These are phyloP conservation scores for Ibidorhyncha struthersii DNA, from an alignment of 2,113 vertebrate species.

Conservation along the genomic window DNA sequence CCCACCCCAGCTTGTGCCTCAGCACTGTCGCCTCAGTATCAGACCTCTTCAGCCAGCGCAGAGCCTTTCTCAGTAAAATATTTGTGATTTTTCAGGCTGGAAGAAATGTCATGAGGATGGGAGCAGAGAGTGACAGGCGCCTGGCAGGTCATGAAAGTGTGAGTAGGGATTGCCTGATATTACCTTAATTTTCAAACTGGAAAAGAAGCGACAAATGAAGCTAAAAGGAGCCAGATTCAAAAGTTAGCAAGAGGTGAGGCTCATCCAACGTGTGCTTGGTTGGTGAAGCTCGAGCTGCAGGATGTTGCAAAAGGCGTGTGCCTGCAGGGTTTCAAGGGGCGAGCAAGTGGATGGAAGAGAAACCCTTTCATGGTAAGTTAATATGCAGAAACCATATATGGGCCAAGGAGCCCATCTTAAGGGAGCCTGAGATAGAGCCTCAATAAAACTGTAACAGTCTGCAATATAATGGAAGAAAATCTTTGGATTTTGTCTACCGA, in stretches of 20 bases:
- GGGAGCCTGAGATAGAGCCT: not conserved
- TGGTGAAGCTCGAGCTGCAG: not conserved
- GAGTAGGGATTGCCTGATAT: not conserved
- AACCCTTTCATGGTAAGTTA: not conserved
- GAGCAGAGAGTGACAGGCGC: not conserved
- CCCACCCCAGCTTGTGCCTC: not conserved
- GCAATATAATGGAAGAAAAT: not conserved
- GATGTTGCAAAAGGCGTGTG: not conserved
- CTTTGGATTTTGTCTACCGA: not conserved
- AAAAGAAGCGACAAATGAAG: not conserved
- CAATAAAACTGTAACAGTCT: not conserved
- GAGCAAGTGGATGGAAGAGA: not conserved
- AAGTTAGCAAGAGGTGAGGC: not conserved
- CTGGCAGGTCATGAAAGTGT: not conserved
- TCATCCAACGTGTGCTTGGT: not conserved
- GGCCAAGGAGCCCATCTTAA: not conserved
- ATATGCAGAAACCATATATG: not conserved
- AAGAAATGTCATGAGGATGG: not conserved
- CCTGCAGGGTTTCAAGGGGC: not conserved
- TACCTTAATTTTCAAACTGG: not conserved
- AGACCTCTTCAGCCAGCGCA: not conserved
- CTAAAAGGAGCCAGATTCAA: not conserved
- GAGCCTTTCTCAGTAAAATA: not conserved
- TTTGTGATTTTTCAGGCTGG: not conserved
- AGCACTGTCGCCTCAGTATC: not conserved